Evolutionary conservation across 2,113 vertebrate species (phyloP).

Genomic region (Megalops atlanticus): DNA sequence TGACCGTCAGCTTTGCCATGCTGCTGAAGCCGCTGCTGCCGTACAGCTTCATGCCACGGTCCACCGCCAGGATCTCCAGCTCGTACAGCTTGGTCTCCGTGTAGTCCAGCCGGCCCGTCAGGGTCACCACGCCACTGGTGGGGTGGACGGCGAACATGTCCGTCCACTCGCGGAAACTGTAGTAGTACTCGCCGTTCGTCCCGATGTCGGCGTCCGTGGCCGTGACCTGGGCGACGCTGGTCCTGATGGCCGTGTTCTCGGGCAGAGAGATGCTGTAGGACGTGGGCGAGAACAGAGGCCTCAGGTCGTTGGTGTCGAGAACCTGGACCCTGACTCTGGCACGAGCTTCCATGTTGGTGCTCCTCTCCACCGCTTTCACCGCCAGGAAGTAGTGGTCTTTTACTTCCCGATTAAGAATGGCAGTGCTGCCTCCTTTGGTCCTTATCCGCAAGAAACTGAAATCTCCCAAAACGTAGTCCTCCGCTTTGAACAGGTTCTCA

Average conservation of each 20-base stretch:
- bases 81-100: slow-evolving; percentile 81
- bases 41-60: slow-evolving; percentile 93
- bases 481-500: slow-evolving; percentile 97
- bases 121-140: slow-evolving; percentile 85
- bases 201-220: slow-evolving; percentile 97
- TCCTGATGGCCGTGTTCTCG: slow-evolving; percentile 88
- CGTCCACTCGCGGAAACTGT: slow-evolving; percentile 93
- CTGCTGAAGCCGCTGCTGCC: slow-evolving; percentile 96
- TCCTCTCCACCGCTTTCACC: slow-evolving; percentile 88
- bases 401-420: slow-evolving; percentile 95
- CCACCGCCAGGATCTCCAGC: slow-evolving; percentile 92
- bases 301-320: slow-evolving; percentile 94
- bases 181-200: slow-evolving; percentile 98
- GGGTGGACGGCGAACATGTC: slow-evolving; percentile 96
- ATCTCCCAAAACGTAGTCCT: slow-evolving; percentile 90
- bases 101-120: slow-evolving; percentile 89
- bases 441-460: slow-evolving; percentile 96
- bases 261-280: slow-evolving; percentile 91
- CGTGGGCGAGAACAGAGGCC: slow-evolving; percentile 94
- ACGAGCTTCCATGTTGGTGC: slow-evolving; percentile 79
- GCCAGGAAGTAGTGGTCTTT: slow-evolving; percentile 88
- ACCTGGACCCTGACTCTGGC: slow-evolving; percentile 85
- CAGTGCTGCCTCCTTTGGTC: slow-evolving; percentile 98
- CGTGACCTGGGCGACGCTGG: slow-evolving; percentile 87
- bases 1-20: slow-evolving; percentile 87